Conservation (phyloP, 2,797 vertebrate genomes). For the Sciaenops ocellatus region DNA sequence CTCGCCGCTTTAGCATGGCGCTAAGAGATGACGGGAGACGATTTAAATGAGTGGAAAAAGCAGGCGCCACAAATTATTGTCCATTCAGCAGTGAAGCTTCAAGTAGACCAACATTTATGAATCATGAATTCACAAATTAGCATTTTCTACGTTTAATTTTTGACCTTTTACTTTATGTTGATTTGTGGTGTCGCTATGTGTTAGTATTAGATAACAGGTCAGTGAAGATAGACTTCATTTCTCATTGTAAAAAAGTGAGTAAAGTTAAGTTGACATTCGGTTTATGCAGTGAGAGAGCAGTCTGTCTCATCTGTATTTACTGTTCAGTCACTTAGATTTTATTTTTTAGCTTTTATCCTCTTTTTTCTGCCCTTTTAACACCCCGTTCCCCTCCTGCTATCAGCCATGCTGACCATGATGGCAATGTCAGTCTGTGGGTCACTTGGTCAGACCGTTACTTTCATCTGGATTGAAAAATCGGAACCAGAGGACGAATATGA, state of each 20-base stretch:
- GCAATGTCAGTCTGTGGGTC: not conserved
- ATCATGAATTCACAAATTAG: too few relatives aligned
- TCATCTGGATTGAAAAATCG: not conserved
- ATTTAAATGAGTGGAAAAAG: not conserved
- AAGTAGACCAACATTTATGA: constrained; percentile 6
- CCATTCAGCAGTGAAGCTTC: not conserved
- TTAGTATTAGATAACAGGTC: not conserved
- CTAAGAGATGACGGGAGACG: constrained; percentile 1
- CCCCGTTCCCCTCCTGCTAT: not conserved
- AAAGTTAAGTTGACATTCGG: not conserved
- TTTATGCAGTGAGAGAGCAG: not conserved
- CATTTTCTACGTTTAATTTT: too few relatives aligned
- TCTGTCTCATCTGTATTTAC: not conserved
- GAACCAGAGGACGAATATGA: not conserved
- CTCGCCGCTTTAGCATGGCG: constrained; percentile 1
- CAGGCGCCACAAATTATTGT: constrained; percentile 5
- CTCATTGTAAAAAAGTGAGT: not conserved
- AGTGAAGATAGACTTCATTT: not conserved
- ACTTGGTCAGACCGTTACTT: fast-evolving
- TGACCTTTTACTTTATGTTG: not conserved
- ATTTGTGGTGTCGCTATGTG: not conserved
- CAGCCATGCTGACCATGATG: not conserved
- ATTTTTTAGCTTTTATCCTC: not conserved
- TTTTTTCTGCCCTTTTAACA: too few relatives aligned
- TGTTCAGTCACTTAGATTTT: not conserved